Conservation (phyloP, 23 tunicate species). For the Oikopleura albicans region DNA sequence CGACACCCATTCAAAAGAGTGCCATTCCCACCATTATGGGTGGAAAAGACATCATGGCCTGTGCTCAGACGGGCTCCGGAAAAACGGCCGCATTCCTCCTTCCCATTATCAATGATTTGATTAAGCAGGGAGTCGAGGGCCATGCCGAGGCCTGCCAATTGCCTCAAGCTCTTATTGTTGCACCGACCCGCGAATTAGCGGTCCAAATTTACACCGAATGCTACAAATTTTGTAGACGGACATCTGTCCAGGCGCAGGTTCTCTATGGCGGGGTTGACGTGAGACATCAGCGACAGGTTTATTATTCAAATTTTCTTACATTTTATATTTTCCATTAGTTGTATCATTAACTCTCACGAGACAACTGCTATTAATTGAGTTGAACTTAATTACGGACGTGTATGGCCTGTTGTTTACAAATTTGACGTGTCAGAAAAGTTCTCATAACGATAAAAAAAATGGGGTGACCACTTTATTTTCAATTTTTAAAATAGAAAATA, state of each 20-base stretch:
- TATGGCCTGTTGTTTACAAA: no score
- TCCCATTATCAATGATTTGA: constrained; percentile 42
- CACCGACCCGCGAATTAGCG: constrained; percentile 83
- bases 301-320: no score
- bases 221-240: neutral
- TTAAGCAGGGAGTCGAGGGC: constrained; percentile 25
- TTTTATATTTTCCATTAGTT: no score
- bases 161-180: constrained; percentile 74
- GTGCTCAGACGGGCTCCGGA: constrained; percentile 97
- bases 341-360: no score
- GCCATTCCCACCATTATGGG: constrained; percentile 32
- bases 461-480: no score
- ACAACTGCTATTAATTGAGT: no score
- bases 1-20: neutral
- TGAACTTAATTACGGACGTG: no score
- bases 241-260: neutral
- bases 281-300: neutral
- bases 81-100: constrained; percentile 89
- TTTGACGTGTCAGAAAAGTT: no score
- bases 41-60: constrained; percentile 79
- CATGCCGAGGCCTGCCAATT: constrained; percentile 23
- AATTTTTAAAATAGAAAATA: no score
- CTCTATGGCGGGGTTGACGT: constrained; percentile 2
- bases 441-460: no score
- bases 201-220: constrained; percentile 26